Evolutionary conservation across 2,888 invertebrate species (phyloP).

Genomic region (Troides oblongomaculatus): DNA sequence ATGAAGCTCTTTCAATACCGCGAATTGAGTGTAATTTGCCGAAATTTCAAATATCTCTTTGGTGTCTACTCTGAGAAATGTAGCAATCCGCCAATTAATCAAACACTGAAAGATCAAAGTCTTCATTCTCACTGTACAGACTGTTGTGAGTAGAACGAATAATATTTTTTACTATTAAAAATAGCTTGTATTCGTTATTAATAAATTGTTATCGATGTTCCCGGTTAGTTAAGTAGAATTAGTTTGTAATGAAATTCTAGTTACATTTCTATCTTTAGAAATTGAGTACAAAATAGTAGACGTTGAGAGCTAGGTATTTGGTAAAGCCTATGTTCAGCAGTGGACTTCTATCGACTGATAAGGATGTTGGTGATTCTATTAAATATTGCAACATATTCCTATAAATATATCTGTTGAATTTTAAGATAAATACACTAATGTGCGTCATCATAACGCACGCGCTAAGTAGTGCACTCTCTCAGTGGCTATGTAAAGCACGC

Average conservation of each 20-base stretch:
- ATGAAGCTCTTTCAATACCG: constrained; percentile 15
- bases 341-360: no score
- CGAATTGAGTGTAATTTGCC: constrained; percentile 21
- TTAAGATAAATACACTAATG: constrained; percentile 2
- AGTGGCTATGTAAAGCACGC: constrained; percentile 28
- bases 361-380: no score
- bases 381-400: no score
- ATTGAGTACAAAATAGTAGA: no score
- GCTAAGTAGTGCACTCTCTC: constrained; percentile 18
- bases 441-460: not conserved
- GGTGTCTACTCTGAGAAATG: not conserved
- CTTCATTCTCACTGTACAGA: not conserved
- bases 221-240: not conserved
- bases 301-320: no score
- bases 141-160: not conserved
- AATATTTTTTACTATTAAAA: not conserved
- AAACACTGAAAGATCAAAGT: constrained; percentile 5
- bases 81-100: constrained; percentile 10
- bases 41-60: constrained; percentile 17
- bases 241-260: not conserved
- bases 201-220: not conserved
- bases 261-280: no score
- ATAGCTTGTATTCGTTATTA: not conserved
- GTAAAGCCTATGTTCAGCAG: no score
- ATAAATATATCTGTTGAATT: not conserved